A percentile compares a stretch with the other conserved stretches of the same genome.
Evolutionary conservation across 2,888 invertebrate species (phyloP).

Genomic region (Icerya purchasi): DNA sequence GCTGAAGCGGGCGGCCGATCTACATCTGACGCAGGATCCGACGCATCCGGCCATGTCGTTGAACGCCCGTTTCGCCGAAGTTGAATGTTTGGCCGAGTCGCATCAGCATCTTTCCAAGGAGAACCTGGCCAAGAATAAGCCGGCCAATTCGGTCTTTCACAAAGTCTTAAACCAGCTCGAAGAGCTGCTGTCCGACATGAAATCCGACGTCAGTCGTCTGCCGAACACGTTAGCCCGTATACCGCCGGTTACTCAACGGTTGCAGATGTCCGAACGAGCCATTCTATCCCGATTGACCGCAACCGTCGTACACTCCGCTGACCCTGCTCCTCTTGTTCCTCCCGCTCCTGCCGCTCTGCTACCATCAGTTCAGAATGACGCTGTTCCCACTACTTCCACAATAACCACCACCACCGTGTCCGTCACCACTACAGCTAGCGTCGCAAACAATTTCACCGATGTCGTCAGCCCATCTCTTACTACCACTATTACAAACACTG

Average conservation of each 20-base stretch:
- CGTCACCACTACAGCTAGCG: too few species aligned
- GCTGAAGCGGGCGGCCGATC: constrained; percentile 79
- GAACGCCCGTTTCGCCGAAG: constrained; percentile 83
- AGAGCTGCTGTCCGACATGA: constrained; percentile 95
- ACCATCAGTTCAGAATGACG: too few species aligned
- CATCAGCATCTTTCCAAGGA: constrained; percentile 97
- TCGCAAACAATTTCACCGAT: too few species aligned
- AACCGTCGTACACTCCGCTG: too few species aligned
- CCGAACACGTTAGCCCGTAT: constrained; percentile 93
- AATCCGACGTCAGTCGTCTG: constrained; percentile 89
- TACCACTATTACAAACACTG: too few species aligned
- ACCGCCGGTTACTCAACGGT: constrained; percentile 88
- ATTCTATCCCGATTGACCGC: constrained; percentile 55
- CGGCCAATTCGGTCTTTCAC: constrained; percentile 93
- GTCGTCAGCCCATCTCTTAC: too few species aligned
- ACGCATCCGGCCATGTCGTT: constrained; percentile 94
- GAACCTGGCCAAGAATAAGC: constrained; percentile 89
- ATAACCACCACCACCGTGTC: too few species aligned
- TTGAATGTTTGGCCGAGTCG: constrained; percentile 93
- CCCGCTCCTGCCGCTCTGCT: too few species aligned
- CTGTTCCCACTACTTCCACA: too few species aligned
- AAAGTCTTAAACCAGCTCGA: constrained; percentile 97
- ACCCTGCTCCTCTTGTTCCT: too few species aligned
- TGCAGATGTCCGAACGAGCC: constrained; percentile 95
- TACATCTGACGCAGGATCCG: constrained; percentile 89